Evolutionary conservation across 2,888 invertebrate species (phyloP).

Genomic region (Pseudococcus longispinus): DNA sequence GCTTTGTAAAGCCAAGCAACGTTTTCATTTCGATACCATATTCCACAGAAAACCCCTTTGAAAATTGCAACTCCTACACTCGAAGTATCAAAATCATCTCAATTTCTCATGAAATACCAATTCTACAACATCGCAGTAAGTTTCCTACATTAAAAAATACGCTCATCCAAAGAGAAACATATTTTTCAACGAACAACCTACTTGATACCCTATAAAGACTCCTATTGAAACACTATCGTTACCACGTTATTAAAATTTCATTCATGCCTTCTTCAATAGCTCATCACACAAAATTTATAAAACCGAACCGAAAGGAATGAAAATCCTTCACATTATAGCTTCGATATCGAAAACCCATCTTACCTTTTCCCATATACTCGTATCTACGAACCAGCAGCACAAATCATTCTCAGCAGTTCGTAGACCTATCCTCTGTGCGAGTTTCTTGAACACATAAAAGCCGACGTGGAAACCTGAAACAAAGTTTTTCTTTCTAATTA

Average conservation of each 20-base stretch:
- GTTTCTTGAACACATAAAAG: not conserved
- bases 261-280: not conserved
- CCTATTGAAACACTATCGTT: not conserved
- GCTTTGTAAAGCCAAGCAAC: too few species aligned
- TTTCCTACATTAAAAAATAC: too few species aligned
- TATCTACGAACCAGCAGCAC: not conserved
- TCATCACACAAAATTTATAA: too few species aligned
- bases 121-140: not conserved
- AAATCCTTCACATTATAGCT: not conserved
- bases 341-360: not conserved
- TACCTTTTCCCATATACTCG: not conserved
- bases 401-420: not conserved
- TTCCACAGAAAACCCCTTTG: too few species aligned
- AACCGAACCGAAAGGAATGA: not conserved
- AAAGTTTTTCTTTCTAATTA: slow-evolving; percentile 44
- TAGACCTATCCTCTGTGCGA: not conserved
- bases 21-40: too few species aligned
- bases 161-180: too few species aligned
- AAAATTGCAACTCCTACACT: too few species aligned
- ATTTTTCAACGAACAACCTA: too few species aligned
- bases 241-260: not conserved
- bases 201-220: not conserved
- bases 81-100: too few species aligned
- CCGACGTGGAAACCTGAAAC: slow-evolving; percentile 1
- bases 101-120: not conserved